Evolutionary conservation across 2,888 invertebrate species (phyloP).

Genomic region (Tiliacea aurago): DNA sequence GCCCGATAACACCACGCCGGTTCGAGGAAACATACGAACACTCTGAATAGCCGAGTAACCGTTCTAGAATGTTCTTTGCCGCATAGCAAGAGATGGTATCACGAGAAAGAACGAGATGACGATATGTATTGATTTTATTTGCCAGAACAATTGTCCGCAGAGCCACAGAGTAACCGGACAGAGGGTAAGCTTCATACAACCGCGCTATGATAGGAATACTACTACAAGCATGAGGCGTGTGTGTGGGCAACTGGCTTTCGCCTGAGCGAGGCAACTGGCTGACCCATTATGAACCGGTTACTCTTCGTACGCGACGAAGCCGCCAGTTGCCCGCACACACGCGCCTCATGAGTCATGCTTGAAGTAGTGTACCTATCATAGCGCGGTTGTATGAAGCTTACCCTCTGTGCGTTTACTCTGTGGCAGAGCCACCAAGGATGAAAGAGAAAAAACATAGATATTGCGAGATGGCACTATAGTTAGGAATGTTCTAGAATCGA

Average conservation of each 20-base stretch:
- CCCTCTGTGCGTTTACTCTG: no score
- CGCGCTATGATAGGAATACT: no score
- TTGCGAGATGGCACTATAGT: constrained; percentile 45
- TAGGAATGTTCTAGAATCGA: constrained; percentile 68
- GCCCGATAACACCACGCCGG: constrained; percentile 12
- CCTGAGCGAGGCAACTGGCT: no score
- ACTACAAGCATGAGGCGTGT: no score
- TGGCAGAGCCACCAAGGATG: constrained; percentile 28
- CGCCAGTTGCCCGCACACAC: no score
- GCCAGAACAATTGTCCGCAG: constrained; percentile 67
- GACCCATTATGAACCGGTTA: no score
- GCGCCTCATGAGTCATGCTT: no score
- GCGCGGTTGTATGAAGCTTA: no score
- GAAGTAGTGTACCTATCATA: no score
- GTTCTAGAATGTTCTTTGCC: constrained; percentile 75
- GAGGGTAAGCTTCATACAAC: no score
- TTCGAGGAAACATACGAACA: constrained; percentile 4
- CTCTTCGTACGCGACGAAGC: no score
- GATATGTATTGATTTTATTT: constrained; percentile 43
- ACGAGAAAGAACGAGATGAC: constrained; percentile 49
- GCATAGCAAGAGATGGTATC: constrained; percentile 64
- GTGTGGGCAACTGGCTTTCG: no score
- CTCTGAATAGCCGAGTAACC: constrained; percentile 62
- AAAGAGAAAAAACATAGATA: constrained; percentile 60
- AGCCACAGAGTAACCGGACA: not conserved